phyloP scores from a whole-genome alignment of 2,888 invertebrate genomes.

The Leptopilina myrica region DNA sequence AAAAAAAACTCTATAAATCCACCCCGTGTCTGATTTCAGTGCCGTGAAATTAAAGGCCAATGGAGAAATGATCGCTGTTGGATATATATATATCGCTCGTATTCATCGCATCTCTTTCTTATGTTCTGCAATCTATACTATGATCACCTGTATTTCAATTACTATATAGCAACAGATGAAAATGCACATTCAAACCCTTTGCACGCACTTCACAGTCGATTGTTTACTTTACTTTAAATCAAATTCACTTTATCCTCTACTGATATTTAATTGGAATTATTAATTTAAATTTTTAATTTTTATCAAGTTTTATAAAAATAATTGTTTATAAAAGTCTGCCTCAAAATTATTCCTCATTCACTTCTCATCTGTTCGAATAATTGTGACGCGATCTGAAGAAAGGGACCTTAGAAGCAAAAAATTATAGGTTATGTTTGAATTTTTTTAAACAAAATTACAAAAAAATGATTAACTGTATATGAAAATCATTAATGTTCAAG shows the following conservation, averaged over 20 bases:
- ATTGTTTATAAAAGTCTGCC: no score
- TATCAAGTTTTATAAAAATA: no score
- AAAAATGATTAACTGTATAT: no score
- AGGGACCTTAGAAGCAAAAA: no score
- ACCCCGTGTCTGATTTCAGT: conserved; percentile 60
- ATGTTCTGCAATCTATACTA: conserved; percentile 11
- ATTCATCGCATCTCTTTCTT: conserved; percentile 1
- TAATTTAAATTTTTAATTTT: no score
- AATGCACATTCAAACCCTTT: background rate
- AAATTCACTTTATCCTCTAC: background rate
- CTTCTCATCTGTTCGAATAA: no score
- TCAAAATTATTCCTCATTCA: no score
- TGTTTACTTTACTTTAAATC: conserved; percentile 19
- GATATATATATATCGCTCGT: conserved; percentile 48
- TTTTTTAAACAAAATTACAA: no score
- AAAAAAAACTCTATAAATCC: conserved; percentile 64
- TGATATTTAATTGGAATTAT: no score
- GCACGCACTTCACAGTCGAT: background rate
- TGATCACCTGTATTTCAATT: conserved; percentile 22
- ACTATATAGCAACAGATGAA: background rate
- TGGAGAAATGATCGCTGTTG: conserved; percentile 57
- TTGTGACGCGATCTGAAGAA: no score
- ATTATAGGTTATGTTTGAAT: no score
- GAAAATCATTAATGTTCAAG: no score
- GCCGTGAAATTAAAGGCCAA: conserved; percentile 69